Percentiles rank a stretch among this genome's conserved stretches.
Evolutionary conservation across 2,113 vertebrate species (phyloP).

Genomic region (Mormoops blainvillei): DNA sequence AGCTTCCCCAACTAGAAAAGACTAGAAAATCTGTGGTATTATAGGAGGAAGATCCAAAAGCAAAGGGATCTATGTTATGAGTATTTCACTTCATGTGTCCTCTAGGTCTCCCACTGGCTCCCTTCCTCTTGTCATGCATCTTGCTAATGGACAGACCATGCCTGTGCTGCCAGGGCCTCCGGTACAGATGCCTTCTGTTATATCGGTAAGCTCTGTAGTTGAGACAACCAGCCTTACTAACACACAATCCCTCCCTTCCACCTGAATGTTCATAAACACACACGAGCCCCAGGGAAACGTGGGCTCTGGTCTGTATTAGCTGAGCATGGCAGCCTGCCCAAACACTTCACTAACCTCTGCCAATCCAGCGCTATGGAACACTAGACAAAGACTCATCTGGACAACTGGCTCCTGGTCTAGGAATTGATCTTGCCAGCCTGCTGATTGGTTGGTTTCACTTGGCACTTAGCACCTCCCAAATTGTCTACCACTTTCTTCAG

Average conservation of each 20-base stretch:
- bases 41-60: neutral
- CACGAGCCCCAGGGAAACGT: slow-evolving; percentile 16
- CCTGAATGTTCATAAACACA: slow-evolving; percentile 33
- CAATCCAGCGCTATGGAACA: slow-evolving; percentile 28
- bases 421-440: slow-evolving; percentile 66
- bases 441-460: slow-evolving; percentile 74
- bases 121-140: slow-evolving; percentile 94
- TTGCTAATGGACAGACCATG: slow-evolving; percentile 92
- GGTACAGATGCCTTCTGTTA: slow-evolving; percentile 95
- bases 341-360: slow-evolving; percentile 51
- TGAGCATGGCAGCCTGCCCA: slow-evolving; percentile 34
- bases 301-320: slow-evolving; percentile 29
- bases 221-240: neutral
- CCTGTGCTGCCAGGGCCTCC: slow-evolving; percentile 93
- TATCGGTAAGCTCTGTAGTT: slow-evolving; percentile 87
- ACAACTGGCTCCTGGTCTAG: slow-evolving; percentile 72
- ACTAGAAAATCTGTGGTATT: slow-evolving; percentile 9
- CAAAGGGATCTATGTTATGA: slow-evolving; percentile 14
- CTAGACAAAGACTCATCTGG: slow-evolving; percentile 60
- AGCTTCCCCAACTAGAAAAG: neutral
- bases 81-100: slow-evolving; percentile 43
- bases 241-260: slow-evolving; percentile 32
- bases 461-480: slow-evolving; percentile 48
- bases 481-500: slow-evolving; percentile 42
- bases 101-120: slow-evolving; percentile 91